Conservation (phyloP, 1,140 invertebrate genomes). For the Mizuhopecten yessoensis region DNA sequence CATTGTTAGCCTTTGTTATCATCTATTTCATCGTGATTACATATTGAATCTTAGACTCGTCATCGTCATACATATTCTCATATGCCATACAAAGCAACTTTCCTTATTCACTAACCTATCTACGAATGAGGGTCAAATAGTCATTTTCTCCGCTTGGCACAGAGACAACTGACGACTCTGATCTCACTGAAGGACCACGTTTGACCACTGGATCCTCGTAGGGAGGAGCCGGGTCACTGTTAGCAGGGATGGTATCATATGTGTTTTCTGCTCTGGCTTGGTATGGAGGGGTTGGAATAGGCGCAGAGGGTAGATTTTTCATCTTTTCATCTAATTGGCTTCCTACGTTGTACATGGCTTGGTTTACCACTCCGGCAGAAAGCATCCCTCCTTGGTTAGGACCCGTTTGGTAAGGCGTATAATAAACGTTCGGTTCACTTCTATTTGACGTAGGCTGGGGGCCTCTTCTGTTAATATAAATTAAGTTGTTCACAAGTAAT, state of each 20-base stretch:
- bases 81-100: no score
- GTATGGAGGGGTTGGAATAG: not conserved
- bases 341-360: not conserved
- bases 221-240: not conserved
- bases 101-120: no score
- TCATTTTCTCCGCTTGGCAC: not conserved
- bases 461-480: no score
- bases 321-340: not conserved
- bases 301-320: not conserved
- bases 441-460: not conserved
- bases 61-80: no score
- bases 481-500: no score
- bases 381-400: not conserved
- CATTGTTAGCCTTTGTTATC: no score
- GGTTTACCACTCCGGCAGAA: not conserved
- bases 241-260: not conserved
- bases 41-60: no score
- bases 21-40: no score
- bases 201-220: not conserved
- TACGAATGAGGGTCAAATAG: not conserved
- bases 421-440: constrained; percentile 4
- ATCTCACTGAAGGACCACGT: not conserved
- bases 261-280: not conserved
- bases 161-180: not conserved
- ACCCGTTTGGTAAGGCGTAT: not conserved